A percentile compares a stretch with the other conserved stretches of the same genome.
These are phyloP conservation scores for Petrocephalus zakoni DNA, from an alignment of 2,113 vertebrate species.

Conservation along the genomic window DNA sequence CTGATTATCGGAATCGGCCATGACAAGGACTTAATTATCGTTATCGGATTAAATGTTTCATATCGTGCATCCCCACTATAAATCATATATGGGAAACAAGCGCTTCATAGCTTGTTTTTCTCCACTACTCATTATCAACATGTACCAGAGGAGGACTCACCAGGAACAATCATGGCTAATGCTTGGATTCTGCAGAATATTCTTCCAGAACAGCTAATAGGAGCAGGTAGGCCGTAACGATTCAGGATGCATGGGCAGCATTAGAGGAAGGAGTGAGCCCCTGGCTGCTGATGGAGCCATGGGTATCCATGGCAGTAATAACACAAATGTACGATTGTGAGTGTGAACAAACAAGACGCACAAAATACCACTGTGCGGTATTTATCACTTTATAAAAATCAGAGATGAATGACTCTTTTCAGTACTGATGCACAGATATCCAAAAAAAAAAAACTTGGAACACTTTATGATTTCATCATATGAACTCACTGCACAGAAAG, in stretches of 20 bases:
- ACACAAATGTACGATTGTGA: background rate
- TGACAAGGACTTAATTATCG: no score
- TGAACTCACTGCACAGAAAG: background rate
- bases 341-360: background rate
- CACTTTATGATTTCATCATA: background rate
- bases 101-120: background rate
- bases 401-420: background rate
- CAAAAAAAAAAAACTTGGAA: background rate
- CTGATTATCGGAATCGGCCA: no score
- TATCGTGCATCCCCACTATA: background rate
- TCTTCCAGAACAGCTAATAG: background rate
- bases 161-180: background rate
- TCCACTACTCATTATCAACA: background rate
- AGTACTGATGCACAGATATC: background rate
- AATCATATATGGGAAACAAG: background rate
- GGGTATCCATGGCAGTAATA: background rate
- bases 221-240: background rate
- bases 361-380: background rate
- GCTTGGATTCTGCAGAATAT: background rate
- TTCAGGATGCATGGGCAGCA: background rate
- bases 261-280: background rate
- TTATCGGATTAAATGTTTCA: no score
- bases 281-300: background rate
- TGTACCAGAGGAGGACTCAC: background rate
- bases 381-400: background rate